Evolutionary conservation across 2,797 vertebrate species (phyloP), one percentile per base, ranked within the genome.

Genomic region (Girardinus metallicus): DNA sequence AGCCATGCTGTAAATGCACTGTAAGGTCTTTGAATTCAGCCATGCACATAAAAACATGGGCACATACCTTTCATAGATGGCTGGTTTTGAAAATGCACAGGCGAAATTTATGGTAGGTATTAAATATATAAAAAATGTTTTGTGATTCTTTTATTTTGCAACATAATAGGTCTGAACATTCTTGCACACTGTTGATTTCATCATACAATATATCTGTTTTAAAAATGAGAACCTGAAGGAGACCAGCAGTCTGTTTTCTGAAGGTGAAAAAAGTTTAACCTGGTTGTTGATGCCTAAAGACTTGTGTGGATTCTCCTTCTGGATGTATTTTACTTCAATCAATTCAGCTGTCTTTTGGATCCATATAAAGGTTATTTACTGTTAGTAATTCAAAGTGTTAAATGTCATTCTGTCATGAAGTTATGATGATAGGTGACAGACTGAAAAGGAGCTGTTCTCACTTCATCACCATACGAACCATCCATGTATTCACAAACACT

Each of bases 41-140:
- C 29, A 2, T 47, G 46, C 77, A 83, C 57, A 95, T 93, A 18
- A 15, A 36, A 34, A 18, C 5, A 36, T 36, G 31, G 15, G 34
- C 60, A 64, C 13, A 62, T 31, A 62, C 6, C 15, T 34, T 62
- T 64, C 31, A 64, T 18, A 31, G 60, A 64, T 0, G 15, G 31
- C 31, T 36, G 18, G 16, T 18, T 66, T 18, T 66, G 62, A 36
- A 66, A 39, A 34, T 66, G 31, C 60, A 34, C 29, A 9, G 15
- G 6, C 16, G 21, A 64, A 34, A 34, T 15, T 31, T 12, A 34
- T 31, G 6, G 15, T 9, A 13, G 11, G n/a, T 55, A n/a, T 10
- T n/a, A 26, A 55, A 10, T 55, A n/a, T 9, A 3, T 3, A 26
- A 55, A 26, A n/a, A 10, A n/a, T 55, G 23, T 55, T 55, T 55